A percentile compares a stretch with the other conserved stretches of the same genome.
These are phyloP conservation scores for Helarctos malayanus DNA, from an alignment of 2,797 vertebrate species.

Conservation along the genomic window DNA sequence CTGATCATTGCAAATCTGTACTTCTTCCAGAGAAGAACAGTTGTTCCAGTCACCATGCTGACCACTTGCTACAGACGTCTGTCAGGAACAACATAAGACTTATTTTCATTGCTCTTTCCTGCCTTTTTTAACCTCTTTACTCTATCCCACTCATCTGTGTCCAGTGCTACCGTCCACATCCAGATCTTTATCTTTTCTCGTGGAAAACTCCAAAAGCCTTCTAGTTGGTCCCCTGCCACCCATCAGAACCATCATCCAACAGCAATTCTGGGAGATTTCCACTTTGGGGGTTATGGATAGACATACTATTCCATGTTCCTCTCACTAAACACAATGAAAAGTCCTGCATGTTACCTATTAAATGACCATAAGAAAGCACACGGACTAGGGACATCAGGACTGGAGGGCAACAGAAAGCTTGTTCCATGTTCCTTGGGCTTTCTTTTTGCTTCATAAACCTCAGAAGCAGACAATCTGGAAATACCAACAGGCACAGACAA, in stretches of 20 bases:
- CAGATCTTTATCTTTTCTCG: neutral
- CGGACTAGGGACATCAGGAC: neutral
- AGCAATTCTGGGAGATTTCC: neutral
- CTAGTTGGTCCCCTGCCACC: neutral
- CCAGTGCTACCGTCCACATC: neutral
- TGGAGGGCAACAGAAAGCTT: neutral
- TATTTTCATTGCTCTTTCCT: neutral
- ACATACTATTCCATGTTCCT: neutral
- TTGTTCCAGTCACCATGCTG: neutral
- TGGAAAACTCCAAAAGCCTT: neutral
- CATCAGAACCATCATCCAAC: neutral
- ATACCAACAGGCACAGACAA: neutral
- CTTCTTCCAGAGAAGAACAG: neutral
- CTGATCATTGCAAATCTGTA: neutral
- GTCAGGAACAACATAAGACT: neutral
- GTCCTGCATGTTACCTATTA: neutral
- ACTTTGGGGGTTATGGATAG: neutral
- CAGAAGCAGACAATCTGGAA: neutral
- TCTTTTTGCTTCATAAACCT: neutral
- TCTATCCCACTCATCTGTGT: neutral
- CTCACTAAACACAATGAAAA: neutral
- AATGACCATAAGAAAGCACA: neutral
- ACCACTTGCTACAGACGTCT: neutral
- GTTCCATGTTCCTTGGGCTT: neutral
- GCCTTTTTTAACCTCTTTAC: neutral